A percentile compares a stretch with the other conserved stretches of the same genome.
These are phyloP conservation scores for Dascillus cervinus DNA, from an alignment of 2,888 invertebrate species.

Conservation along the genomic window DNA sequence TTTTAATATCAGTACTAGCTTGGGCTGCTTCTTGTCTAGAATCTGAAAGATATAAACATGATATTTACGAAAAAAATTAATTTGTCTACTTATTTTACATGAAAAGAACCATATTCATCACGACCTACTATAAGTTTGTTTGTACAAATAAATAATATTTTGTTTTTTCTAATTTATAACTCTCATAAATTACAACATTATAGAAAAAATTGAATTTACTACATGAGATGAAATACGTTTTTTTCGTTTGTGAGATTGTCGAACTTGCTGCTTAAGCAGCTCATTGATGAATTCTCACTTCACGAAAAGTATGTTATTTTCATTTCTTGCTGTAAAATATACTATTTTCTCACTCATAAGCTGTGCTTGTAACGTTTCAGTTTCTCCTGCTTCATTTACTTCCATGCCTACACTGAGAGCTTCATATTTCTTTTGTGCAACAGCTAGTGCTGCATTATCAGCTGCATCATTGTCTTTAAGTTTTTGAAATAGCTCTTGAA, in stretches of 20 bases:
- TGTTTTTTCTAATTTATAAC: neutral
- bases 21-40: conserved; percentile 68
- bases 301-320: neutral
- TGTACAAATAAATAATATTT: no score
- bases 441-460: conserved; percentile 58
- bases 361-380: conserved; percentile 82
- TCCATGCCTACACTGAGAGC: conserved; percentile 77
- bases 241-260: no score
- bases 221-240: conserved; percentile 1
- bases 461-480: conserved; percentile 58
- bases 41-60: no score
- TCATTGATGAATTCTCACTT: no score
- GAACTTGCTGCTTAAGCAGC: no score
- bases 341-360: conserved; percentile 58
- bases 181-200: neutral
- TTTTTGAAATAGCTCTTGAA: conserved; percentile 55
- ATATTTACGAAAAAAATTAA: no score
- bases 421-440: conserved; percentile 72
- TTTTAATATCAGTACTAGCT: conserved; percentile 70
- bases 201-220: neutral
- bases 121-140: no score
- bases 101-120: no score
- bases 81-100: no score
- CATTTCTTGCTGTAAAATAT: neutral
- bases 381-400: conserved; percentile 67